Evolutionary conservation across 2,888 invertebrate genomes (phyloP), one percentile per base, ranked within the genome.

Genomic region (Blomia tropicalis): DNA sequence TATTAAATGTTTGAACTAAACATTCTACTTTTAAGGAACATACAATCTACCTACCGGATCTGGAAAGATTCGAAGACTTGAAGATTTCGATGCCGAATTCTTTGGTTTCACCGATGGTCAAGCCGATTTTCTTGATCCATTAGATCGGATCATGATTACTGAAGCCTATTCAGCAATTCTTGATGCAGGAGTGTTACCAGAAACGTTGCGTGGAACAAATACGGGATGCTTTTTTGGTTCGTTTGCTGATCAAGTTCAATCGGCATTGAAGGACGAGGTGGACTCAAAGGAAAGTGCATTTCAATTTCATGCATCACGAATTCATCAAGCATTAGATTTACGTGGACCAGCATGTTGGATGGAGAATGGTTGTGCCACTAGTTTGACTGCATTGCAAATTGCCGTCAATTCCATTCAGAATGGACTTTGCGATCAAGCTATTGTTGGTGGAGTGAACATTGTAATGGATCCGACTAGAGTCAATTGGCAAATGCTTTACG

Each of bases 341-440:
- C n/a, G 44, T 25, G 81, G 96, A 1, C 96, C 96, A 5, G 93
- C 93, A 73, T 93, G 85, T 75, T 85, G 91, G 41, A 77, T 96
- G 53, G 96, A 98, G 76, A 95, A 95, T 1, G 96, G 95, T 5
- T 98, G 96, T 75, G 95, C 95, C 0, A 93, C 93, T 70, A 89
- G 91, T 66, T 76, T 93, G 73, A 83, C 87, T 72, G 95, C 91
- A 22, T 77, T 96, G 72, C 84, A 92, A 71, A 87, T 89, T 44
- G 90, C 89, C 3, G 79, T 83, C 62, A 75, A 77, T 4, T 84
- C 89, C 41, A 88, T 93, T 71, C 81, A 84, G 68, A 76, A 80
- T 53, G 93, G 91, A 17, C 84, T 87, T 72, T 93, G 93, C 76
- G 93, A 96, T 72, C 82, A 90, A 4, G 96, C 96, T 25, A 78